Base-by-base conservation (phyloP, 2,797 vertebrate species). In the Falco cherrug region DNA sequence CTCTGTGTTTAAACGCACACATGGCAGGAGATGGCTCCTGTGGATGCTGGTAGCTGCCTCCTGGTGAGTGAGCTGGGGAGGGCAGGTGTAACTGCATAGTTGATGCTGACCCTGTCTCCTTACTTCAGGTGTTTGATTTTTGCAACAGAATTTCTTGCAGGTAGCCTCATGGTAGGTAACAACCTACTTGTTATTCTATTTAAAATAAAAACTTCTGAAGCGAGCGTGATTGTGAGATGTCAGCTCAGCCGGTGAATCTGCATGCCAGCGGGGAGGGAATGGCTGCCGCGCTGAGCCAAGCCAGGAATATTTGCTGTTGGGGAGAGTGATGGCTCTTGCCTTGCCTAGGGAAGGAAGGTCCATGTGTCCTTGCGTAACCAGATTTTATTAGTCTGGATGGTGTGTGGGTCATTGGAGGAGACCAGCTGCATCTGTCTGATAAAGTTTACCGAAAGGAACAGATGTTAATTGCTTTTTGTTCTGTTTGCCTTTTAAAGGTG, bases 171-270 rank as follows among this genome's bases (percentile, higher is more conserved):
- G 47, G 56, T 26, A 39, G 57, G n/a, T 48, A n/a, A 29, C 15
- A 39, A 17, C 45, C 8, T 45, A 41, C 29, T 35, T 5, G 20
- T 43, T 43, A 20, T 39, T 41, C 13, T 8, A 13, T 63, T 47
- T 47, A 11, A 56, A 71, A 37, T 26, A 31, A 1, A 37, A 26
- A 10, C 31, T 45, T n/a, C n/a, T 1, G 1, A n/a, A 48, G 65
- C 1, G 5, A 63, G 41, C 0, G 7, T 19, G 57, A 8, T 39
- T 0, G 1, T 33, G 50, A 33, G 24, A 5, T 15, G 50, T 20
- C 13, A 29, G 22, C 56, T 37, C 4, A 1, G 39, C 39, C 0
- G 4, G 12, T 17, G 29, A 11, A 47, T 69, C n/a, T 5, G 1
- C 3, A 3, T 19, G 37, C 37, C 0, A 1, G 6, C 1, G 1